Base-by-base conservation (phyloP, 2,888 invertebrate species). In the Nysson spinosus region DNA sequence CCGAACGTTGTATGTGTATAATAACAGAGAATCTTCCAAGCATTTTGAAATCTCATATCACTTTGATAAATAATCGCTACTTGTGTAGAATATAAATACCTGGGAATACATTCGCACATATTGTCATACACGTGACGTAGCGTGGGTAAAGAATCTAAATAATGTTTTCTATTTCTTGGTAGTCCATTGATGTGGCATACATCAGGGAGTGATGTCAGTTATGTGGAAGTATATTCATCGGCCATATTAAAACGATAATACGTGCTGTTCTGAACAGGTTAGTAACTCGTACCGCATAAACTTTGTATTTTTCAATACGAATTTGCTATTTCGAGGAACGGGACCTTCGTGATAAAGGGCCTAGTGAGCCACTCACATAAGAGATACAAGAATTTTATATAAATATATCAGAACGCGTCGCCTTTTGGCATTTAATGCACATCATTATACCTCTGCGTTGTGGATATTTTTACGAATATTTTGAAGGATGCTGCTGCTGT, bases 261-360 rank as follows among this genome's bases (percentile, higher is more conserved):
- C 40, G 34, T 57, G 43, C 43, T 58, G 51, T 64, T 51, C 61
- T 32, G 26, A 46, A 40, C 57, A 56, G 56, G 44, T 65, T 58
- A 56, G 44, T 46, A 50, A 52, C 24, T 14, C 47, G 44, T 43
- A 57, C 58, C 58, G 40, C 47, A 55, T 57, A 67, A 64, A 66
- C 65, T 62, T 66, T 75, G 73, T 76, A 73, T 76, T 76, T 76
- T 76, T 76, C 50, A 69, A 61, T 71, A 76, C 62, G 65, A 56
- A 64, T 51, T 63, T 30, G 49, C 47, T 61, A 51, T 56, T n/a
- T 49, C 50, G 52, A 64, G 54, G 68, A 67, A 70, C 57, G 70
- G 71, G 69, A 70, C 72, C 75, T 76, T 60, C 58, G 67, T 63
- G 72, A 71, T 63, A 62, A 75, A 72, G 66, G 78, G 75, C 77